Base-by-base conservation (phyloP, 2,797 vertebrate genomes). In the Coluber constrictor region DNA sequence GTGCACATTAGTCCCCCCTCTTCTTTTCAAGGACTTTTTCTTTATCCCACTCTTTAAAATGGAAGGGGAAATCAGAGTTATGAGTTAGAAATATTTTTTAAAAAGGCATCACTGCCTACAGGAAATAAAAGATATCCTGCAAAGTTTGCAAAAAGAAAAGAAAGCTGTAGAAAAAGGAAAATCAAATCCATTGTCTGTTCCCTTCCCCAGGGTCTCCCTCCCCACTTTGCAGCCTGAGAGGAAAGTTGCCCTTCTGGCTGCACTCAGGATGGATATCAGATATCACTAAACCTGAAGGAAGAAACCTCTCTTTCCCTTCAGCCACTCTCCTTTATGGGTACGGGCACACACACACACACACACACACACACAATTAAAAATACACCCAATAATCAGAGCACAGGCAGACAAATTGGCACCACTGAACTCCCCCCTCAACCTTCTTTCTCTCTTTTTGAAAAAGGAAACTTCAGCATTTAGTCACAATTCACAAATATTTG, bases 371-470 rank as follows among this genome's bases (percentile, higher is more conserved):
- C 74, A 47, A 2, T 83, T 47, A 83, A 57, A 66, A 92, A 95
- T 95, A 86, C 94, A 96, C 97, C 96, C 96, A 97, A 98, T 97
- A 98, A 97, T 98, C 97, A 97, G 97, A 97, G 96, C 95, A 94
- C 94, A 95, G 97, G 97, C 97, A 98, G 98, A 98, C 97, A 98
- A 98, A 98, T 98, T 98, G 98, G 98, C 98, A 98, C 98, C 98
- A 97, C 96, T 95, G 93, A 93, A 96, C 94, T 96, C 37, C 94
- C 86, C 89, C 95, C 89, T 93, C 12, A 89, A 63, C 83, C 54
- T 63, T 43, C 56, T 23, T 13, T 60, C 12, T 88, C 57, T 37
- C 95, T 93, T 94, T 95, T 97, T 97, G 96, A 94, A 96, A 51
- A 97, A 96, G 96, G 96, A 96, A 96, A 94, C 95, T 97, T 96